These are phyloP conservation scores for Drosophila sucinea DNA, from an alignment of 1,140 invertebrate species.

Conservation along the genomic window DNA sequence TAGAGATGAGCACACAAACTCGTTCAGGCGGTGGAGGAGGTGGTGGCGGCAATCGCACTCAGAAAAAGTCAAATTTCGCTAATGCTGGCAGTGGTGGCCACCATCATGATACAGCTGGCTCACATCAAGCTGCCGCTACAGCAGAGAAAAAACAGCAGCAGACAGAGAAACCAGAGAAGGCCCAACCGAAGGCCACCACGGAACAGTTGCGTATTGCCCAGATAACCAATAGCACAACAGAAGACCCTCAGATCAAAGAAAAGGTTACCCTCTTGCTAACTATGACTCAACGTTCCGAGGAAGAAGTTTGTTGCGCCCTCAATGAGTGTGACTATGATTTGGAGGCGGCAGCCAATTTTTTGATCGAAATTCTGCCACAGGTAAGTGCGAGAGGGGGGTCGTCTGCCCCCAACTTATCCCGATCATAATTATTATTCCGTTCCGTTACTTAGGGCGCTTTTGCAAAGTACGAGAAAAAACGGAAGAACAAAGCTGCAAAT, in stretches of 20 bases:
- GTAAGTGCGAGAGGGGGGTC: slow-evolving; percentile 74
- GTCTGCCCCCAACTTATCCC: not conserved
- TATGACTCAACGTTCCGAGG: slow-evolving; percentile 90
- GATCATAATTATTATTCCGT: not conserved
- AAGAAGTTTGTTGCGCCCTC: slow-evolving; percentile 92
- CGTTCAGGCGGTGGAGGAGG: slow-evolving; percentile 77
- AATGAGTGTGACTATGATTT: slow-evolving; percentile 92
- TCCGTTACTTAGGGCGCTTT: slow-evolving; percentile 86
- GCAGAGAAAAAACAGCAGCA: slow-evolving; percentile 69
- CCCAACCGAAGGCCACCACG: slow-evolving; percentile 81
- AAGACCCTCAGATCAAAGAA: slow-evolving; percentile 87
- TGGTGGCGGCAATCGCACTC: slow-evolving; percentile 73
- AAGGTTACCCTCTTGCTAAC: slow-evolving; percentile 92
- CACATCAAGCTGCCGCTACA: slow-evolving; percentile 54
- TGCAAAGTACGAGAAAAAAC: slow-evolving; percentile 93
- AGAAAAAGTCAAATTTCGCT: slow-evolving; percentile 81
- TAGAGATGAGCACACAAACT: slow-evolving; percentile 83
- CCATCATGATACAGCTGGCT: slow-evolving; percentile 50
- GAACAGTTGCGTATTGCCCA: slow-evolving; percentile 88
- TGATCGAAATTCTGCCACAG: slow-evolving; percentile 88
- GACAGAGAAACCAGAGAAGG: slow-evolving; percentile 82
- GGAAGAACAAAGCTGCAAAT: slow-evolving; percentile 89
- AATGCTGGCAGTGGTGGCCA: slow-evolving; percentile 53
- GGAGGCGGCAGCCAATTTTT: slow-evolving; percentile 89
- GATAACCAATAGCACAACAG: slow-evolving; percentile 87